Percentiles rank a stretch among this genome's conserved stretches.
Evolutionary conservation across 53 echinoderm and acorn worm species (phyloP).

Genomic region (Zoroaster sp.): DNA sequence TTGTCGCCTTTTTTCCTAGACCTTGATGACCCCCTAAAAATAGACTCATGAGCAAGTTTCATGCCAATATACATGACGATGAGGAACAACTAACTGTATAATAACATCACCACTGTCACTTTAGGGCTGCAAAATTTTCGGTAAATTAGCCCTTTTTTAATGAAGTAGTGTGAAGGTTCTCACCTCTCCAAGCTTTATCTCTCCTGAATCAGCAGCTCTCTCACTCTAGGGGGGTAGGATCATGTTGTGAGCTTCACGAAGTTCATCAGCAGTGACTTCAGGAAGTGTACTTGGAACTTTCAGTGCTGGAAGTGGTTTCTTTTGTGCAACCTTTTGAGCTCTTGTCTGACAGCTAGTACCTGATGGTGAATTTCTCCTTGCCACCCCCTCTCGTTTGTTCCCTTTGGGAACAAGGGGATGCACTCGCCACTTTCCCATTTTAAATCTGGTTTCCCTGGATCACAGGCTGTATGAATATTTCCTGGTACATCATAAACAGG

Average conservation of each 20-base stretch:
- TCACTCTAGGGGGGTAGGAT: neutral
- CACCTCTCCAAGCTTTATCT: neutral
- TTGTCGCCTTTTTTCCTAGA: constrained; percentile 15
- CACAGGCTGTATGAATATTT: constrained; percentile 4
- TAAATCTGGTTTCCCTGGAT: neutral
- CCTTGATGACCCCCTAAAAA: no score
- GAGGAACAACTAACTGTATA: constrained; percentile 15
- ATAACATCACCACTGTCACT: neutral
- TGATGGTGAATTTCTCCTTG: neutral
- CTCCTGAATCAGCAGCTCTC: neutral
- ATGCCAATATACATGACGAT: neutral
- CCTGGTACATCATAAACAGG: constrained; percentile 63
- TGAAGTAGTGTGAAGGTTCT: neutral
- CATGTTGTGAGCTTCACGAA: neutral
- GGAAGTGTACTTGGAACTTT: neutral
- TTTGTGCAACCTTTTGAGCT: constrained; percentile 18
- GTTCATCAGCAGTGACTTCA: neutral
- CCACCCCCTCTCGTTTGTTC: neutral
- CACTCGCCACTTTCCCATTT: neutral
- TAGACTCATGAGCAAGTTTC: constrained; percentile 32
- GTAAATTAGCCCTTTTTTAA: neutral
- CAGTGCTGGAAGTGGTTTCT: no score
- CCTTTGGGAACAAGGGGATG: neutral
- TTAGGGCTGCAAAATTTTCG: neutral
- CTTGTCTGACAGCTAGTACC: constrained; percentile 34